These are phyloP conservation scores for Centropus bengalensis DNA, from an alignment of 2,113 vertebrate species.

Conservation along the genomic window DNA sequence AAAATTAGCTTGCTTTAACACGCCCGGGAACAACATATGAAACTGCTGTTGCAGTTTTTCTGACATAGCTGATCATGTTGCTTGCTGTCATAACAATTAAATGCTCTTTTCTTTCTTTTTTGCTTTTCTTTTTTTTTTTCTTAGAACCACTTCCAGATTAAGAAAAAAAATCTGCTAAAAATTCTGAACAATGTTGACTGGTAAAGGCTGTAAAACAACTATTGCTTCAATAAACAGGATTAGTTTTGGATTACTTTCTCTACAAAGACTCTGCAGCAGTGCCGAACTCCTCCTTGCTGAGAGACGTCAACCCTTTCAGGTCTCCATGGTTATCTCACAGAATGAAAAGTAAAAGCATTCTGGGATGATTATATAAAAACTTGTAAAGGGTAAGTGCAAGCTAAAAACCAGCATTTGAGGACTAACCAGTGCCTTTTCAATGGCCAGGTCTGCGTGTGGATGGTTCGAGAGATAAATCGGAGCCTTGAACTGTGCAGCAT, in stretches of 20 bases:
- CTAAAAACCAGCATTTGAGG: not conserved
- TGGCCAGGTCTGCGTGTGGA: not conserved
- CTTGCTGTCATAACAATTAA: constrained; percentile 13
- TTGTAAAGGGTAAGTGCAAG: constrained; percentile 35
- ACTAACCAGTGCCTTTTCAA: not conserved
- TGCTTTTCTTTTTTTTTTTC: not conserved
- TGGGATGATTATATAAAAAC: constrained; percentile 49
- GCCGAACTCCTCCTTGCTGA: not conserved
- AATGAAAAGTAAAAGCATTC: constrained; percentile 52
- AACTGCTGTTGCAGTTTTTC: constrained; percentile 33
- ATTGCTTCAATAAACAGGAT: constrained; percentile 55
- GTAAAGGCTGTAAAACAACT: constrained; percentile 4
- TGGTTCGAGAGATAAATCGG: not conserved
- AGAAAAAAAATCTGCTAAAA: not conserved
- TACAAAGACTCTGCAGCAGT: not conserved
- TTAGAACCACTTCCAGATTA: not conserved
- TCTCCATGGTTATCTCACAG: constrained; percentile 66
- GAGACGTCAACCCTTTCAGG: constrained; percentile 29
- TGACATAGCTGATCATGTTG: constrained; percentile 6
- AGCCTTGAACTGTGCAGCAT: not conserved
- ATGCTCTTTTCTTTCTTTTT: not conserved
- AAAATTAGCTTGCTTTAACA: constrained; percentile 37
- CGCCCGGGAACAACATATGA: not conserved
- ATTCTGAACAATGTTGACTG: constrained; percentile 1
- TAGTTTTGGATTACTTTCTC: constrained; percentile 50